Base-by-base conservation (phyloP, 2,888 invertebrate species). In the Limnephilus auricula region DNA sequence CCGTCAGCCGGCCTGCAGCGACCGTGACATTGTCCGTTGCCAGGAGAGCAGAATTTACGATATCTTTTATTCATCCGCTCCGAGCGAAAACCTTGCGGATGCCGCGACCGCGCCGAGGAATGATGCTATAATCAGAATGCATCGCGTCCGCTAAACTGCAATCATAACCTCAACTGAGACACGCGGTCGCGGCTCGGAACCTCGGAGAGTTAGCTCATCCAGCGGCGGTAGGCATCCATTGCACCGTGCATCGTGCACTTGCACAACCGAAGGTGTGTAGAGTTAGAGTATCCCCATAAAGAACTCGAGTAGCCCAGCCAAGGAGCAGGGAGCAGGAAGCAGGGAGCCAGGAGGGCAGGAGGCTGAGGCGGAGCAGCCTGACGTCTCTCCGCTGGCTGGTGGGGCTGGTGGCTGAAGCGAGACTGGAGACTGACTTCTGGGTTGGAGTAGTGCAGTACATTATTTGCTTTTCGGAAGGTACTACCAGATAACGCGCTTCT, bases 1-100 rank as follows among this genome's bases (percentile, higher is more conserved):
- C 45, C 13, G 45, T 15, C 45, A 45, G 15, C 45, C 92, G 89
- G 91, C 85, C 91, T 92, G 89, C 92, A 91, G 88, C 91, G 90
- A 91, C 92, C 89, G 88, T 92, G 91, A 91, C 91, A 91, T 91
- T 91, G 91, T 85, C 82, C 65, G 65, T 10, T n/a, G 25, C 13
- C 80, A 12, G 80, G 80, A 32, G 50, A 80, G 30, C 34, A 45
- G 34, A 83, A 90, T 90, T 90, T 90, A 83, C 83, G 84, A 34
- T 90, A 90, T 65, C 65, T 84, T 80, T 82, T 80, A 80, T 80
- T 80, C 80, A 80, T 80, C 18, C 80, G 80, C 9, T 31, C 30
- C 13, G 30, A 65, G 65, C 65, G n/a, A 65, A 65, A 9, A 25
- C 65, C n/a, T 40, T 10, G 18, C 37, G 37, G 40, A 34, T n/a